Conservation (phyloP, 2,113 vertebrate species). For the Entomyzon cyanotis region DNA sequence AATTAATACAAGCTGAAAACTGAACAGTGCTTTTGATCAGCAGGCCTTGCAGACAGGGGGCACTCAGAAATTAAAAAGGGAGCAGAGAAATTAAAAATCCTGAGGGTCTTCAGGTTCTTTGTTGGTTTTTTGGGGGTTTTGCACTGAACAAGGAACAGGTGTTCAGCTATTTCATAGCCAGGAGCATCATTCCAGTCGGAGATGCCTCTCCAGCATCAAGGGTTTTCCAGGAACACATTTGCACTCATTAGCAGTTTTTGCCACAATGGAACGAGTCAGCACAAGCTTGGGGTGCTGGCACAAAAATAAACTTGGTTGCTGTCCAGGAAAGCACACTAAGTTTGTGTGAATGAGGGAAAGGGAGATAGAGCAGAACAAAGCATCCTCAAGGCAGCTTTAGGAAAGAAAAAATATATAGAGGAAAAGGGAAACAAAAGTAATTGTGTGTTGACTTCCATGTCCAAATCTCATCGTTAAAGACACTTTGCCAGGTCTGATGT, state of each 20-base stretch:
- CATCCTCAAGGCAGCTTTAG: neutral
- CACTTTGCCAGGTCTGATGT: neutral
- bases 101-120: neutral
- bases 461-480: neutral
- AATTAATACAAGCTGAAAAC: neutral
- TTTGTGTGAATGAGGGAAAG: neutral
- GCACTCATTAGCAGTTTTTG: constrained; percentile 51
- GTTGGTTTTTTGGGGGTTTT: neutral
- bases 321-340: constrained; percentile 26
- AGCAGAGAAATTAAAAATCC: neutral
- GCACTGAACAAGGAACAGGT: constrained; percentile 19
- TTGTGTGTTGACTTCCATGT: neutral
- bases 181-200: constrained; percentile 47
- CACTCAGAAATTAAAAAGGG: neutral
- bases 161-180: constrained; percentile 48
- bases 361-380: neutral
- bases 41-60: neutral
- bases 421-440: constrained; percentile 8
- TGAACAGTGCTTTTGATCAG: neutral
- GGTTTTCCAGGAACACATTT: constrained; percentile 64
- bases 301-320: neutral
- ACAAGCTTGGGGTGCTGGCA: constrained; percentile 53
- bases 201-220: constrained; percentile 2
- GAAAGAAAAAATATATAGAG: neutral
- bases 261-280: constrained; percentile 35